These are phyloP conservation scores for Zeus faber DNA, from an alignment of 2,113 vertebrate genomes.

Conservation along the genomic window DNA sequence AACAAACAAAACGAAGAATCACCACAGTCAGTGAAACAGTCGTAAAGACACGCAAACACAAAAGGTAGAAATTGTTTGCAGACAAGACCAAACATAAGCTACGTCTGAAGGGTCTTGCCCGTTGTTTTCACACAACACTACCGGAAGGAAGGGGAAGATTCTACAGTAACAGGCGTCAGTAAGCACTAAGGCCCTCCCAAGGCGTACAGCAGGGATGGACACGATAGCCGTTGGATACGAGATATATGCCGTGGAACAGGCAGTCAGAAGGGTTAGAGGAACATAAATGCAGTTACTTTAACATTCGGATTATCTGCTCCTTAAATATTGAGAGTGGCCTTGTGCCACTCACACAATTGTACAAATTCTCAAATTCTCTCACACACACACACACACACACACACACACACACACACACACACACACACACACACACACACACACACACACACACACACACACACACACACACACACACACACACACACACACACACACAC, in stretches of 20 bases:
- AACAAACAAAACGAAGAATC: conserved; percentile 20
- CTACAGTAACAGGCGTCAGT: conserved; percentile 24
- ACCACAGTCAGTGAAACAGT: conserved; percentile 11
- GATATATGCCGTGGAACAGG: too few relatives aligned
- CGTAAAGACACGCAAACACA: conserved; percentile 11
- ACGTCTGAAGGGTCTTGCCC: conserved; percentile 8
- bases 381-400: neutral
- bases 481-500: conserved; percentile 1
- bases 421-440: neutral
- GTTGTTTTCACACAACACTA: conserved; percentile 13
- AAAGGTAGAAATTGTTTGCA: conserved; percentile 5
- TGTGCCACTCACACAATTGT: too few relatives aligned
- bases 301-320: conserved; percentile 7
- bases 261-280: too few relatives aligned
- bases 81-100: conserved; percentile 8
- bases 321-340: conserved; percentile 11
- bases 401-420: neutral
- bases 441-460: conserved; percentile 7
- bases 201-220: too few relatives aligned
- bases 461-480: neutral
- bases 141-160: neutral
- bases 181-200: conserved; percentile 19
- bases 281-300: conserved; percentile 24
- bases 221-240: too few relatives aligned
- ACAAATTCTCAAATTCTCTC: neutral